Conservation (phyloP, 2,888 invertebrate genomes). For the Drymonia ruficornis region DNA sequence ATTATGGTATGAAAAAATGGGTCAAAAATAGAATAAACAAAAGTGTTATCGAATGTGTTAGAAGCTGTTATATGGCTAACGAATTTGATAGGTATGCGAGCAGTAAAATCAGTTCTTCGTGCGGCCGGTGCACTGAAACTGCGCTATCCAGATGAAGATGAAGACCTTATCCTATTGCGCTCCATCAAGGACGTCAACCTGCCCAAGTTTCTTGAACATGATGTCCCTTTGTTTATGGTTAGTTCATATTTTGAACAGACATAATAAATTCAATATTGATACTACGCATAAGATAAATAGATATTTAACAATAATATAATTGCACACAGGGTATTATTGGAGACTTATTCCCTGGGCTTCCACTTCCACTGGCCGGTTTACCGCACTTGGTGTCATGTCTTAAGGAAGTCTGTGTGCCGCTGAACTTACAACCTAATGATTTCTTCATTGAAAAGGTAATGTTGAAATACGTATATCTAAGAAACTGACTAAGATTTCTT, state of each 20-base stretch:
- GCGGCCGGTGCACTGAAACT: conserved; percentile 96
- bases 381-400: conserved; percentile 77
- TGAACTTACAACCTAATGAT: conserved; percentile 93
- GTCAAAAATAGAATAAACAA: background rate
- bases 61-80: background rate
- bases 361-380: conserved; percentile 92
- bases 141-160: conserved; percentile 94
- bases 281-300: too few species aligned
- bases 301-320: background rate
- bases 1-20: conserved; percentile 88
- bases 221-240: conserved; percentile 94
- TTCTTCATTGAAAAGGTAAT: conserved; percentile 92
- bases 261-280: too few species aligned
- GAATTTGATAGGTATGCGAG: conserved; percentile 90
- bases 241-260: conserved; percentile 19
- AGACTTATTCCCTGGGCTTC: conserved; percentile 95
- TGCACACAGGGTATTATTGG: conserved; percentile 92
- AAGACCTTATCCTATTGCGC: conserved; percentile 93
- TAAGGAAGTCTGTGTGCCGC: conserved; percentile 86
- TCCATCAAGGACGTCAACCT: conserved; percentile 98
- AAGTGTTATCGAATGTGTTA: background rate
- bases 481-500: background rate
- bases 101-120: conserved; percentile 96
- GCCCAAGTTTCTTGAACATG: conserved; percentile 96
- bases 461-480: background rate